Percentiles rank a stretch among this genome's conserved stretches.
Evolutionary conservation across 1,140 invertebrate genomes (phyloP).

Genomic region (Antheraea pernyi): DNA sequence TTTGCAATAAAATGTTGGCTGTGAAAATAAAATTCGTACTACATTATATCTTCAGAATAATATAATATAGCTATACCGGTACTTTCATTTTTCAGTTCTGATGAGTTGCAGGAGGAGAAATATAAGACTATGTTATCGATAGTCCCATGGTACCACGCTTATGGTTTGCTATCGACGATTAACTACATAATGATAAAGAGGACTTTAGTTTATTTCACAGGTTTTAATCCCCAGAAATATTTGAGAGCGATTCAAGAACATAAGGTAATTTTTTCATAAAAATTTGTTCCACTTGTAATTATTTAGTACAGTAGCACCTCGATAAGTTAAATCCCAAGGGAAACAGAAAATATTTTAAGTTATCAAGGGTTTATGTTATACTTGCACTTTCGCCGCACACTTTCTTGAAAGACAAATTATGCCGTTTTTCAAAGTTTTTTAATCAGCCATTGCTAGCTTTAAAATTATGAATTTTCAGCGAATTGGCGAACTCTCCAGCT

Average conservation of each 20-base stretch:
- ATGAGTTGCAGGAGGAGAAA: background rate
- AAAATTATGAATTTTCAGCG: too few species aligned
- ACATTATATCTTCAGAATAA: background rate
- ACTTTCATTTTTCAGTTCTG: slow-evolving; percentile 1
- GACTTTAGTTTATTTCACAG: slow-evolving; percentile 40
- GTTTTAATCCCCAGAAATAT: slow-evolving; percentile 43
- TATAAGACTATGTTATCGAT: slow-evolving; percentile 30
- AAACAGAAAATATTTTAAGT: too few species aligned
- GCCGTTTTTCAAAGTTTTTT: too few species aligned
- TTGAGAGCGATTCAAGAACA: slow-evolving; percentile 59
- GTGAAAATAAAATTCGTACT: background rate
- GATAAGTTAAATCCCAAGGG: too few species aligned
- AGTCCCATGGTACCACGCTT: slow-evolving; percentile 52
- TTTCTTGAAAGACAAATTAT: too few species aligned
- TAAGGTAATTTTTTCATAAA: slow-evolving; percentile 36
- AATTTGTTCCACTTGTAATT: too few species aligned
- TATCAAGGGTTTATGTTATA: too few species aligned
- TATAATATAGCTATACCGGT: background rate
- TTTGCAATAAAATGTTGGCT: too few species aligned
- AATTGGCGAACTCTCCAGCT: too few species aligned
- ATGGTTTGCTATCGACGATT: slow-evolving; percentile 46
- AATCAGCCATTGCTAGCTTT: too few species aligned
- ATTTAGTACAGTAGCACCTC: too few species aligned
- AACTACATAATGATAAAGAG: slow-evolving; percentile 34
- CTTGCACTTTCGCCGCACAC: too few species aligned